These are phyloP conservation scores for Platichthys flesus DNA, from an alignment of 2,113 vertebrate species.

Conservation along the genomic window DNA sequence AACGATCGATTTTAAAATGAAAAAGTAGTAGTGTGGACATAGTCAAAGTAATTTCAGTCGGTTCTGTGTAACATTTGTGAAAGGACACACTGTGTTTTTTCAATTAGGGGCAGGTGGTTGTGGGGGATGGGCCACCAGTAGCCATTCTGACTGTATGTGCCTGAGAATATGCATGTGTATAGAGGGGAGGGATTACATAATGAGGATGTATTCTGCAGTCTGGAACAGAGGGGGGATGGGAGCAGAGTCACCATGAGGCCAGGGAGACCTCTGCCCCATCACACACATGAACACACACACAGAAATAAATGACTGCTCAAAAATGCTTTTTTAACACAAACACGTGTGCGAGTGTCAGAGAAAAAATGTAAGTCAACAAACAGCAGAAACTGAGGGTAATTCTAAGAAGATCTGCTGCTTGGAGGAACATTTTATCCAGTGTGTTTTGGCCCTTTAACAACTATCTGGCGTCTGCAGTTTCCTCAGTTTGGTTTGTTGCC, in stretches of 20 bases:
- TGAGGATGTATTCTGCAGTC: conserved; percentile 22
- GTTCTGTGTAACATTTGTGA: neutral
- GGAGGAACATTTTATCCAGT: neutral
- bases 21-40: no score
- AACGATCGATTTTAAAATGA: no score
- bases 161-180: neutral
- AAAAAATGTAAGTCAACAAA: conserved; percentile 3
- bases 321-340: conserved; percentile 3
- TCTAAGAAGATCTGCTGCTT: conserved; percentile 19
- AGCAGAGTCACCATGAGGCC: neutral
- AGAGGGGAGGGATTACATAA: conserved; percentile 53
- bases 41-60: no score
- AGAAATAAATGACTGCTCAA: neutral
- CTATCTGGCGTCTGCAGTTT: conserved; percentile 1
- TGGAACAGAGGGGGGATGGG: conserved; percentile 10
- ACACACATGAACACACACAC: neutral
- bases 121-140: conserved; percentile 38
- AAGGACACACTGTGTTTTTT: conserved; percentile 1
- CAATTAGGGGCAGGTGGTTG: conserved; percentile 38
- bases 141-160: conserved; percentile 11
- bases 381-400: neutral
- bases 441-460: neutral
- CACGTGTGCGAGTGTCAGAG: neutral
- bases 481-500: conserved; percentile 2
- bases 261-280: neutral